Evolutionary conservation across 1,140 invertebrate species (phyloP), one percentile per base, ranked within the genome.

Genomic region (Holotrichia oblita): DNA sequence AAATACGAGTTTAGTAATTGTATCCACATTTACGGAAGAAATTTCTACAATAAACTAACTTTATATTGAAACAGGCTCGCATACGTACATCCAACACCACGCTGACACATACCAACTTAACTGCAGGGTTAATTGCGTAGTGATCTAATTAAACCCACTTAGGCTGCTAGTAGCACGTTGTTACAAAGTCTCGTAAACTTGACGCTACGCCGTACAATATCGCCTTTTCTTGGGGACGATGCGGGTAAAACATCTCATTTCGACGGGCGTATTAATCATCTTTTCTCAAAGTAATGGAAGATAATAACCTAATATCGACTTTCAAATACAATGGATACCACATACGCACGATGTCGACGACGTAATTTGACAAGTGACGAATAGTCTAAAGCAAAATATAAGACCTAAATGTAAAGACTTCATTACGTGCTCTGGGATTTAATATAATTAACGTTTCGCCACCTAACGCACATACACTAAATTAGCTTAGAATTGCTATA

Each of bases 91-190:
- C 27, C 27, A 34, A 34, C 27, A 34, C 27, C 27, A 34, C 27
- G n/a, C 17, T 14, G 14, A 17, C n/a, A 14, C 48, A 17, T 55
- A 7, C 14, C 48, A 6, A 44, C 14, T 55, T 55, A 55, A 17
- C n/a, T 55, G n/a, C 48, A 55, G 48, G 48, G 48, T 55, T 55
- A 55, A 55, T 55, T 55, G 48, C 48, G 12, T 55, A n/a, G 12
- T 17, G 6, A 55, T 55, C 17, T 55, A 55, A 55, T 55, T 55
- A 55, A 55, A 55, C 48, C 48, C n/a, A n/a, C 48, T 55, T 55
- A 55, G 48, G 12, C 2, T 3, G 14, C 48, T 55, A 55, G 48
- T 14, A 17, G 0, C n/a, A 17, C 48, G 48, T 55, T 55, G 17
- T 55, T n/a, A 14, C 14, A 17, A 34, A 34, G 27, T 55, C 14